A percentile compares a stretch with the other conserved stretches of the same genome.
These are phyloP conservation scores for Euphysa ruthae DNA, from an alignment of 30 jellyfish, hydroid and myxozoan genomes.

Conservation along the genomic window DNA sequence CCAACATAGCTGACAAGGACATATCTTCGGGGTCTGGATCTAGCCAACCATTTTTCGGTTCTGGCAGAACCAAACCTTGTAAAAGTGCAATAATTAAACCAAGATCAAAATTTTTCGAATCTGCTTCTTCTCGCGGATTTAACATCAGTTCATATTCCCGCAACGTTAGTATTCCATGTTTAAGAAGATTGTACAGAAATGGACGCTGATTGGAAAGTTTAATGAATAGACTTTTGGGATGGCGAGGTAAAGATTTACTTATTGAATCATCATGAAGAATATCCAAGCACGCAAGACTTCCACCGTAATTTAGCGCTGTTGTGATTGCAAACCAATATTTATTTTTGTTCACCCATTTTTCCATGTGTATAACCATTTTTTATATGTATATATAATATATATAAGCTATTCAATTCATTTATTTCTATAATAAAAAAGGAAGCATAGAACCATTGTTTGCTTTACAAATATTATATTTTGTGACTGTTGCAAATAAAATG, in stretches of 20 bases:
- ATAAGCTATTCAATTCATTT: too few species aligned
- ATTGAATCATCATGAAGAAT: conserved; percentile 14
- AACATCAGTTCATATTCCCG: conserved; percentile 1
- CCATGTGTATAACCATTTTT: conserved; percentile 18
- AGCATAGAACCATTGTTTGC: too few species aligned
- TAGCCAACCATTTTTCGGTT: conserved; percentile 19
- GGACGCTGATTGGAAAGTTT: not conserved
- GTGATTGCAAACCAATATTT: conserved; percentile 11
- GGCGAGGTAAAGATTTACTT: conserved; percentile 6
- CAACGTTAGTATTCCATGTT: conserved; percentile 11
- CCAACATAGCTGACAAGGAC: conserved; percentile 5
- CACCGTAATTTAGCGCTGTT: conserved; percentile 21
- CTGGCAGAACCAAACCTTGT: conserved; percentile 21
- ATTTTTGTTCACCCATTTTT: conserved; percentile 8
- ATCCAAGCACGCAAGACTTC: conserved; percentile 1
- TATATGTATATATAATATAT: too few species aligned
- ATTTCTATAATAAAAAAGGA: too few species aligned
- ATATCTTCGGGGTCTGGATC: conserved; percentile 18
- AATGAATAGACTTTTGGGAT: not conserved
- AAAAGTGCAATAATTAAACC: conserved; percentile 10
- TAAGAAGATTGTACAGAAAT: not conserved
- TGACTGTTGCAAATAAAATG: too few species aligned
- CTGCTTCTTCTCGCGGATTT: conserved; percentile 4
- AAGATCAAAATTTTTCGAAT: conserved; percentile 16
- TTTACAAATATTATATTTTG: too few species aligned